These are phyloP conservation scores for Centroberyx gerrardi DNA, from an alignment of 2,797 vertebrate species.

Conservation along the genomic window DNA sequence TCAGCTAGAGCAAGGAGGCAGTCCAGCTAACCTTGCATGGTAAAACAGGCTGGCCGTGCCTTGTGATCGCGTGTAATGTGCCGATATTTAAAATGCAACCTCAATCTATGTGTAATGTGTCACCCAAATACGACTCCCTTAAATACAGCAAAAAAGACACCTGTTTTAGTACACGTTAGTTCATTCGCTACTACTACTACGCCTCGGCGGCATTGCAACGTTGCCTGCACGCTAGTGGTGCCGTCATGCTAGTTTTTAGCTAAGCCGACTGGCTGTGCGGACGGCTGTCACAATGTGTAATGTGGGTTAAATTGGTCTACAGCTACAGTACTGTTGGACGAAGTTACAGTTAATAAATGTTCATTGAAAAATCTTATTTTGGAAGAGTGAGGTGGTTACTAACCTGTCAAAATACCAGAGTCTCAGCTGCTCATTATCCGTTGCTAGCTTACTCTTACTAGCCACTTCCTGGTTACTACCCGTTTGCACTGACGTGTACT, in stretches of 20 bases:
- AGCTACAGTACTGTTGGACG: not conserved
- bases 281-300: not conserved
- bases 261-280: not conserved
- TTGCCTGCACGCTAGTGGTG: not conserved
- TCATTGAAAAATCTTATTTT: conserved; percentile 22
- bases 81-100: not conserved
- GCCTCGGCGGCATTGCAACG: conserved; percentile 10
- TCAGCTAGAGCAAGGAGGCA: not conserved
- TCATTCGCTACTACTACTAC: not conserved
- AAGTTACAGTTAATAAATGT: conserved; percentile 12
- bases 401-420: conserved; percentile 63
- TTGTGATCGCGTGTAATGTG: no score
- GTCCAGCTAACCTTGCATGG: not conserved
- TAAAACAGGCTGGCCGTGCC: not conserved
- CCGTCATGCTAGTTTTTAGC: conserved; percentile 26
- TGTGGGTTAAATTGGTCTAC: rapidly evolving
- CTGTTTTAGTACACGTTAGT: not conserved
- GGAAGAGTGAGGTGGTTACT: conserved; percentile 31
- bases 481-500: conserved; percentile 67
- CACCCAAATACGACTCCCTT: no score
- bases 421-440: conserved; percentile 75
- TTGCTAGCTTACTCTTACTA: conserved; percentile 50
- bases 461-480: conserved; percentile 73
- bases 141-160: not conserved
- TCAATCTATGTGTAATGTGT: rapidly evolving